Percentiles rank a stretch among this genome's conserved stretches.
Conservation (phyloP, 2,113 vertebrate genomes). For the Saccopteryx leptura region DNA sequence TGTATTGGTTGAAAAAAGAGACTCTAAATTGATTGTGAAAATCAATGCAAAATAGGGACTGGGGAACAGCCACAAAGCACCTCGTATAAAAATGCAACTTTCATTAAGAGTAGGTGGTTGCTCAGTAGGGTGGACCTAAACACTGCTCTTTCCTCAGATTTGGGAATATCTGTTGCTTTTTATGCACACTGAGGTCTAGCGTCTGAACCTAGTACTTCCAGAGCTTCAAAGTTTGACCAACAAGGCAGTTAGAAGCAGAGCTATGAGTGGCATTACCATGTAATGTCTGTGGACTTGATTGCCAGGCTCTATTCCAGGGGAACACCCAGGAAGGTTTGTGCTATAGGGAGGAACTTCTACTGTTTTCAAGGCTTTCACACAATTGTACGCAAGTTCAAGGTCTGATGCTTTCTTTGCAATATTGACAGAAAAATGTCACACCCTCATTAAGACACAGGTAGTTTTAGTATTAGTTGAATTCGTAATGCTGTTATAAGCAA, state of each 20-base stretch:
- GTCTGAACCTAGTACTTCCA: neutral
- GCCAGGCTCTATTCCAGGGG: neutral
- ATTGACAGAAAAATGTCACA: neutral
- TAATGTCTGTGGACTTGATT: neutral
- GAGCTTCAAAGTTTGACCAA: conserved; percentile 6
- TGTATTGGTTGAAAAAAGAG: conserved; percentile 11
- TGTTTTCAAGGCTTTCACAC: conserved; percentile 38
- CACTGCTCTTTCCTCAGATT: neutral
- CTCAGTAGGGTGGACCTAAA: neutral
- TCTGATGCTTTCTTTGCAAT: conserved; percentile 19
- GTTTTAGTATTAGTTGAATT: conserved; percentile 28
- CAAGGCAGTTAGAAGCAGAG: neutral
- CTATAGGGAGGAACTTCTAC: neutral
- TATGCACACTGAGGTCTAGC: neutral
- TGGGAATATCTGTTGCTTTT: neutral
- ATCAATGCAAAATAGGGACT: neutral
- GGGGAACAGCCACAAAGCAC: neutral
- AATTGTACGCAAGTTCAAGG: neutral
- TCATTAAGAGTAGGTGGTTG: neutral
- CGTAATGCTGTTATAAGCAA: neutral
- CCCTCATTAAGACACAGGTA: neutral
- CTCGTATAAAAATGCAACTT: neutral
- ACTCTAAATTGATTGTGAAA: neutral
- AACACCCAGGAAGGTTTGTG: neutral
- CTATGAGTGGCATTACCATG: neutral